Evolutionary conservation across 2,113 vertebrate genomes (phyloP).

Genomic region (Panthera leo): DNA sequence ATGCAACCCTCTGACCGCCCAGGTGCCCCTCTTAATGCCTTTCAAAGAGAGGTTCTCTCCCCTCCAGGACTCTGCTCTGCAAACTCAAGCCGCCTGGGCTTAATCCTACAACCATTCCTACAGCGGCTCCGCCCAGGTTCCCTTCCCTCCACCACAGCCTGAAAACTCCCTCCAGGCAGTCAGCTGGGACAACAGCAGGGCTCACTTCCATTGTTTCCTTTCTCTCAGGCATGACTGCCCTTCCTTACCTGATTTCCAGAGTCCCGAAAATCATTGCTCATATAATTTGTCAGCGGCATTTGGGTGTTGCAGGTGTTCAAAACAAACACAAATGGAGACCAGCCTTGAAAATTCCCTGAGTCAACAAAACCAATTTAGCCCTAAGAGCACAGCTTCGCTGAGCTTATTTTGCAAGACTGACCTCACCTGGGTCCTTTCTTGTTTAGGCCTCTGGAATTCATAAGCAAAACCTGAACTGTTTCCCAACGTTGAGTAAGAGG

Average conservation of each 20-base stretch:
- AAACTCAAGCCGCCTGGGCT: neutral
- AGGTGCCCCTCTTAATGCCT: neutral
- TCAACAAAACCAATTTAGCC: neutral
- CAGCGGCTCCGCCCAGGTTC: neutral
- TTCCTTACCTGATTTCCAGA: neutral
- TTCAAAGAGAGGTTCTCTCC: neutral
- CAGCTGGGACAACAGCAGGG: rapidly evolving
- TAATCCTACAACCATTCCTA: neutral
- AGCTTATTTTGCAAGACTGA: neutral
- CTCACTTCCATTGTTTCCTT: neutral
- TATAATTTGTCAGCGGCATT: neutral
- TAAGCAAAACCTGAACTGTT: neutral
- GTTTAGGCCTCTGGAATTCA: neutral
- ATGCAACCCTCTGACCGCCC: neutral
- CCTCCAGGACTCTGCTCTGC: neutral
- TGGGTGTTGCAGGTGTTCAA: neutral
- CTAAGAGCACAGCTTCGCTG: neutral
- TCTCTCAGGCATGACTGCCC: neutral
- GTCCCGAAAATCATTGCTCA: neutral
- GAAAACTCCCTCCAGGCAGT: neutral
- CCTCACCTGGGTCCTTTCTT: neutral
- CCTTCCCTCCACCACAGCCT: neutral
- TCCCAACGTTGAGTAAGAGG: neutral
- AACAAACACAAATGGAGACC: neutral
- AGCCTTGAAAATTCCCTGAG: neutral